These are phyloP conservation scores for Cotesia vestalis DNA, from an alignment of 1,140 invertebrate genomes.

Conservation along the genomic window DNA sequence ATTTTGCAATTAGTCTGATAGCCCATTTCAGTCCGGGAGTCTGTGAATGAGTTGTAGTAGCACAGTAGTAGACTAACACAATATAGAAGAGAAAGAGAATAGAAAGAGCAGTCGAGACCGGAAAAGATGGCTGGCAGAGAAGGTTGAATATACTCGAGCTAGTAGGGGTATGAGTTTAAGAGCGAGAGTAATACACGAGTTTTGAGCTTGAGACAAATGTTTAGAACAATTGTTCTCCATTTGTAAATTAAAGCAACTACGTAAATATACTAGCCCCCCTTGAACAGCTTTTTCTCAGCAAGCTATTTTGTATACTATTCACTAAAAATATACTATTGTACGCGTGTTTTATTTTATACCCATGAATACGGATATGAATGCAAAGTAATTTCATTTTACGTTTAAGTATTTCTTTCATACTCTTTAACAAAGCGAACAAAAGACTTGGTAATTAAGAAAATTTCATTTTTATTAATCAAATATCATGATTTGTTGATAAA, in stretches of 20 bases:
- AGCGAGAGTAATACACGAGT: too few relatives aligned
- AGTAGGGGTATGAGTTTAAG: neutral
- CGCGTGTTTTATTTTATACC: neutral
- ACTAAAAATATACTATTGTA: neutral
- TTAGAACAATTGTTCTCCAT: conserved; percentile 34
- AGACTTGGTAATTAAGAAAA: too few relatives aligned
- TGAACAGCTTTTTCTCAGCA: too few relatives aligned
- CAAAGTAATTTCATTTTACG: conserved; percentile 1
- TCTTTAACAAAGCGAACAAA: neutral
- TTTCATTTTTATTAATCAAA: too few relatives aligned
- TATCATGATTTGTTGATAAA: too few relatives aligned
- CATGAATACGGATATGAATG: neutral
- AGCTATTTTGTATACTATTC: neutral
- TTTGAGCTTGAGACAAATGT: conserved; percentile 25
- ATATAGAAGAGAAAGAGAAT: too few relatives aligned
- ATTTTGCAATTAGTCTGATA: conserved; percentile 36
- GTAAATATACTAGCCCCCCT: neutral
- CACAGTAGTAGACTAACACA: neutral
- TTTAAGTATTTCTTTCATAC: neutral
- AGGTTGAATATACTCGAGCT: too few relatives aligned
- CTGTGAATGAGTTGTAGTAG: neutral
- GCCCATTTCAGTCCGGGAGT: conserved; percentile 19
- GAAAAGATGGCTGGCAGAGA: too few relatives aligned
- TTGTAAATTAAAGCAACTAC: conserved; percentile 30
- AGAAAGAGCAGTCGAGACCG: too few relatives aligned